These are phyloP conservation scores for Egretta garzetta DNA, from an alignment of 2,113 vertebrate genomes.

Conservation along the genomic window DNA sequence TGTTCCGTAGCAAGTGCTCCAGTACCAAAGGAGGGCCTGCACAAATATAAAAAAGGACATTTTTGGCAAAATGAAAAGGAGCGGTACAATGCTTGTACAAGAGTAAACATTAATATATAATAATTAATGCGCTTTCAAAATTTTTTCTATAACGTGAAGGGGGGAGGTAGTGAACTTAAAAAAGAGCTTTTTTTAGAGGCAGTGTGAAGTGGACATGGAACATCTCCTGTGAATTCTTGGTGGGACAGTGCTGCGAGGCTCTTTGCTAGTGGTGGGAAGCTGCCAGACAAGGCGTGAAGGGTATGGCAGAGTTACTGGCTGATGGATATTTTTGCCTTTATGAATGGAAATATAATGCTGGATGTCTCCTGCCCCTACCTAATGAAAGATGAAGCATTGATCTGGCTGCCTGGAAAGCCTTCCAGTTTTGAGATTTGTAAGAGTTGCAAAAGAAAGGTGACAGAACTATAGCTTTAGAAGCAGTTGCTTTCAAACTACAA, in stretches of 20 bases:
- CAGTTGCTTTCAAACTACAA: not conserved
- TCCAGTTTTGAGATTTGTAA: not conserved
- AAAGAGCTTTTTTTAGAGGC: not conserved
- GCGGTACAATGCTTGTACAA: not conserved
- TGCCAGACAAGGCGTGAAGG: not conserved
- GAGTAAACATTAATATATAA: not conserved
- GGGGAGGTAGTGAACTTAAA: not conserved
- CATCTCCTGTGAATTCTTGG: not conserved
- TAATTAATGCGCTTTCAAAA: not conserved
- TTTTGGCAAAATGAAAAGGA: not conserved
- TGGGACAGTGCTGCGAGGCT: not conserved
- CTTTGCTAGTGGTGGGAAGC: not conserved
- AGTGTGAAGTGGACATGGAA: rapidly evolving
- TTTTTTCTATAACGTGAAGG: not conserved
- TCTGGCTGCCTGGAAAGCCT: not conserved
- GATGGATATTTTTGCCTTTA: not conserved
- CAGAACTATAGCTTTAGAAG: not conserved
- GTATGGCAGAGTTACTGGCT: not conserved
- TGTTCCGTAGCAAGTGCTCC: not conserved
- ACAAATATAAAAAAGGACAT: not conserved
- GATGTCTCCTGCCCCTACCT: not conserved
- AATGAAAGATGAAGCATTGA: not conserved
- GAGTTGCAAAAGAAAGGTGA: not conserved
- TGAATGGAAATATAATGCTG: not conserved
- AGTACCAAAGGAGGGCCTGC: not conserved